These are phyloP conservation scores for Sinocyclocheilus grahami DNA, from an alignment of 2,113 vertebrate genomes.

Conservation along the genomic window DNA sequence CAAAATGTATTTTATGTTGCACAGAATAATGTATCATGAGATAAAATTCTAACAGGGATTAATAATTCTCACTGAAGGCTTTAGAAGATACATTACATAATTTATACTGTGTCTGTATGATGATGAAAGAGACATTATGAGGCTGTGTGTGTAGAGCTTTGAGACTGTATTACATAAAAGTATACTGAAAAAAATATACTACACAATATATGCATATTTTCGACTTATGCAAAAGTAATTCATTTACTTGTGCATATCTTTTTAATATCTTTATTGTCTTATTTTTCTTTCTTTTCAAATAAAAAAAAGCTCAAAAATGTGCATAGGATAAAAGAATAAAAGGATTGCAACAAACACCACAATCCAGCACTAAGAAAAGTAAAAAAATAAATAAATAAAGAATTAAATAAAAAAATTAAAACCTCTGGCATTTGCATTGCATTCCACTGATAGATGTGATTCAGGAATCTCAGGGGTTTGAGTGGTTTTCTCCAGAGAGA, in stretches of 20 bases:
- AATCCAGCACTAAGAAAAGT: too few species aligned
- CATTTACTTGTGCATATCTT: neutral
- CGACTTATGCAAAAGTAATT: neutral
- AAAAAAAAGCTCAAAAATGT: neutral
- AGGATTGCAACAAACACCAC: neutral
- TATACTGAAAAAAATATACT: neutral
- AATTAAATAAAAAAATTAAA: too few species aligned
- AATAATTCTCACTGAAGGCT: neutral
- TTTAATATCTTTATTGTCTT: neutral
- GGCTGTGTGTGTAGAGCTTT: neutral
- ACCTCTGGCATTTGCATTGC: neutral
- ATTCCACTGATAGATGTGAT: neutral
- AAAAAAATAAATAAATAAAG: neutral
- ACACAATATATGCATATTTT: neutral
- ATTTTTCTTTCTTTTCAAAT: neutral
- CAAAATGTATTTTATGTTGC: too few species aligned
- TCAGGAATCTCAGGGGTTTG: slow-evolving; percentile 2
- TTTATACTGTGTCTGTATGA: neutral
- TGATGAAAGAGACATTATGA: neutral
- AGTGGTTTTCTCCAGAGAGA: neutral
- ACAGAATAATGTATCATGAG: too few species aligned
- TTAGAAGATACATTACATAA: neutral
- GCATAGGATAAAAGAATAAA: neutral
- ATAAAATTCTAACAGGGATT: neutral
- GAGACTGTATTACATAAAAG: neutral